Evolutionary conservation across 2,797 vertebrate species (phyloP).

Genomic region (Allobates femoralis): DNA sequence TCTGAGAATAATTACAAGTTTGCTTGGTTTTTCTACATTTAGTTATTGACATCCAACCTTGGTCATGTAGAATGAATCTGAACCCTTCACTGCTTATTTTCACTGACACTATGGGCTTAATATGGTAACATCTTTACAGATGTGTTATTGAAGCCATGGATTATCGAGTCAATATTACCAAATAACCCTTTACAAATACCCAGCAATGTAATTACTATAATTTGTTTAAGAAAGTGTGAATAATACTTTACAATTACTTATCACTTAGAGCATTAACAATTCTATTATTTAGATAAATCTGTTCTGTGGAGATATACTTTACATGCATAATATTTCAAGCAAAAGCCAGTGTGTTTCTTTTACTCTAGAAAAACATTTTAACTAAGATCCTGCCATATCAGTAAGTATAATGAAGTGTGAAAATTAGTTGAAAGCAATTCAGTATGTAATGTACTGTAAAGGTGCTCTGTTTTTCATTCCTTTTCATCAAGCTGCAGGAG

Average conservation of each 20-base stretch:
- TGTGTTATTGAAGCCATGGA: not conserved
- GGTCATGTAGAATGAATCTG: not conserved
- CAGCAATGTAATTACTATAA: not conserved
- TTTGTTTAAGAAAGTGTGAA: not conserved
- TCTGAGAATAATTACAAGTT: not conserved
- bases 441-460: conserved; percentile 56
- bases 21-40: not conserved
- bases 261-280: not conserved
- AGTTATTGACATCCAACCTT: not conserved
- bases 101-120: not conserved
- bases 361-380: conserved; percentile 47
- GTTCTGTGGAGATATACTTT: not conserved
- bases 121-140: not conserved
- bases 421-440: conserved; percentile 52
- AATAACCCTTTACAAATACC: not conserved
- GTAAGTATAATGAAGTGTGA: conserved; percentile 55
- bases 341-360: conserved; percentile 24
- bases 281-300: conserved; percentile 9
- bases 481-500: conserved; percentile 52
- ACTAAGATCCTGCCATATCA: conserved; percentile 27
- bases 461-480: conserved; percentile 46
- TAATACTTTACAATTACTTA: not conserved
- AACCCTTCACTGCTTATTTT: not conserved
- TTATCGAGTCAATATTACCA: not conserved
- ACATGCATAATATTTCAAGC: not conserved